These are phyloP conservation scores for Tragelaphus eurycerus DNA, from an alignment of 2,797 vertebrate species.

Conservation along the genomic window DNA sequence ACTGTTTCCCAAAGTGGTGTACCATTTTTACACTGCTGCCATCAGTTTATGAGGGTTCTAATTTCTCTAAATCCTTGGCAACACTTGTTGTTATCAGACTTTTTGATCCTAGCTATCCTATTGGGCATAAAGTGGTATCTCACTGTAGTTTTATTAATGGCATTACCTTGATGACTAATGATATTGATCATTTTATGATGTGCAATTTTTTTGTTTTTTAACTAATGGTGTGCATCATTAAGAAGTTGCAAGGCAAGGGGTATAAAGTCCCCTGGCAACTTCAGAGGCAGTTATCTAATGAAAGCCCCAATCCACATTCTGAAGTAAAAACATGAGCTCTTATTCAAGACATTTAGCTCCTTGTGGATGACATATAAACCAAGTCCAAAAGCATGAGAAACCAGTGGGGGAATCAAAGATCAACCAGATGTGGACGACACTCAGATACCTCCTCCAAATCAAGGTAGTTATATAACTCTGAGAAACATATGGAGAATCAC, in stretches of 20 bases:
- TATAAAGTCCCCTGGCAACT: neutral
- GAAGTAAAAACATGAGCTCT: neutral
- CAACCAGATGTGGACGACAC: neutral
- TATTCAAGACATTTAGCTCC: neutral
- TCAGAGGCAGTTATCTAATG: neutral
- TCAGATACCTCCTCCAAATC: neutral
- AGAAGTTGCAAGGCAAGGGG: neutral
- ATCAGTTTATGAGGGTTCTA: neutral
- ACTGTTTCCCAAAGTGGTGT: neutral
- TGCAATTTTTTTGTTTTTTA: neutral
- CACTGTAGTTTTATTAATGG: neutral
- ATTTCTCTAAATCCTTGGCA: neutral
- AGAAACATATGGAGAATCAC: neutral
- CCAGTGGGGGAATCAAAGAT: neutral
- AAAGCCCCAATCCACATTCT: neutral
- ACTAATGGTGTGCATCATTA: neutral
- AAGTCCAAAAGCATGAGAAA: conserved; percentile 12
- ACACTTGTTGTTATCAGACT: neutral
- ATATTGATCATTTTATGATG: neutral
- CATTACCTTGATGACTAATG: neutral
- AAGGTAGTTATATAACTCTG: neutral
- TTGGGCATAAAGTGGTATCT: neutral
- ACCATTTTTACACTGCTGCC: neutral
- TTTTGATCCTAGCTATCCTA: neutral
- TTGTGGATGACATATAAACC: neutral